These are phyloP conservation scores for Muntiacus reevesi DNA, from an alignment of 2,113 vertebrate species.

Conservation along the genomic window DNA sequence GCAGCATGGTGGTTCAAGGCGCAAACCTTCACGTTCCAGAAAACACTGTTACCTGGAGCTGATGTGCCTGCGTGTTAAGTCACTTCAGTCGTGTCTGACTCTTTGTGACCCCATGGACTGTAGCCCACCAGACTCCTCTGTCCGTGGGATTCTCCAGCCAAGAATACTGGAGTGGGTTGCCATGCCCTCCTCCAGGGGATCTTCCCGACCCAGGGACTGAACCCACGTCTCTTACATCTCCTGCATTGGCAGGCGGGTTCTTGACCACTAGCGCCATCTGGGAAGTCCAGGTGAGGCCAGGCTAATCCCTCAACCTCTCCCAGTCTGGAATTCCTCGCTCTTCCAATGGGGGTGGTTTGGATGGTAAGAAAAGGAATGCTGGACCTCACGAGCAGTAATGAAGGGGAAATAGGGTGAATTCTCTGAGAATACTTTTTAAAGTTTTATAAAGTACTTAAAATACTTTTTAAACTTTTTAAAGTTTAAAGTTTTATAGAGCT, in stretches of 20 bases:
- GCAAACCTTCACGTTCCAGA: background rate
- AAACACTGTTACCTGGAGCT: background rate
- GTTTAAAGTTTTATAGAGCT: background rate
- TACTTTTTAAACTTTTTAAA: too few species aligned
- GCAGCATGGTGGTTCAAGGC: background rate
- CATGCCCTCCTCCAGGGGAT: background rate
- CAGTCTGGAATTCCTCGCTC: too few species aligned
- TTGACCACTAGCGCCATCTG: background rate
- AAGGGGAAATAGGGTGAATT: background rate
- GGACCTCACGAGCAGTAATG: background rate
- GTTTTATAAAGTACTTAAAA: too few species aligned
- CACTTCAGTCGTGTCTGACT: rapidly evolving
- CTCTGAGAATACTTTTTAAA: background rate
- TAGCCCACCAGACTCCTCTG: background rate
- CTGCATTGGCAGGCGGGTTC: rapidly evolving
- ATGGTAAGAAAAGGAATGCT: background rate
- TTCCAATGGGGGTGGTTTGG: background rate
- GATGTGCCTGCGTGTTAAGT: rapidly evolving
- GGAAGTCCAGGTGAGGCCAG: background rate
- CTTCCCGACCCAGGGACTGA: background rate
- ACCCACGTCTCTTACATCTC: rapidly evolving
- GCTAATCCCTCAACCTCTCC: background rate
- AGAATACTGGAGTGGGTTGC: background rate
- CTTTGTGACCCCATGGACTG: rapidly evolving
- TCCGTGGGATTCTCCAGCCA: background rate